Conservation (phyloP, 1,140 invertebrate genomes). For the Heliconius nattereri region DNA sequence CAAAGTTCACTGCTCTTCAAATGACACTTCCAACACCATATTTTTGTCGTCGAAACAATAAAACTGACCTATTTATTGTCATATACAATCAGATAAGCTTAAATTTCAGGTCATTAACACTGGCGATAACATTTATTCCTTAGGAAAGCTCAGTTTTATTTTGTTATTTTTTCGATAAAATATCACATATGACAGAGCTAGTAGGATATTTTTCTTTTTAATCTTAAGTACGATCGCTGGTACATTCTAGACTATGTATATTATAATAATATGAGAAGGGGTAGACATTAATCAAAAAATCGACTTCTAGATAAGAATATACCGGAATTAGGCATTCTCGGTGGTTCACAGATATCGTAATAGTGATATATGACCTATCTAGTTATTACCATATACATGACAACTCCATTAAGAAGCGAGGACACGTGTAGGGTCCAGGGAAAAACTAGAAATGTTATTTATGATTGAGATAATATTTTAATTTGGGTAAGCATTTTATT, state of each 20-base stretch:
- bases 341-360: conserved; percentile 57
- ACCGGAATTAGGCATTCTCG: conserved; percentile 59
- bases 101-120: conserved; percentile 75
- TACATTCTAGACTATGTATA: conserved; percentile 40
- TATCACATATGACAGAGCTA: conserved; percentile 38
- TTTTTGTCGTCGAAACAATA: conserved; percentile 64
- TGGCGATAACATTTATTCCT: conserved; percentile 52
- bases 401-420: conserved; percentile 72
- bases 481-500: conserved; percentile 3
- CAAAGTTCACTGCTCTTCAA: conserved; percentile 58
- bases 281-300: conserved; percentile 69
- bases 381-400: conserved; percentile 76
- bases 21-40: conserved; percentile 60
- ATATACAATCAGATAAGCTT: conserved; percentile 65
- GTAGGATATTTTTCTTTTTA: conserved; percentile 63
- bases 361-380: conserved; percentile 70
- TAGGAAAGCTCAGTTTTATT: conserved; percentile 41
- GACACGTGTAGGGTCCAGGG: conserved; percentile 57
- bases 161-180: conserved; percentile 58
- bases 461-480: conserved; percentile 22
- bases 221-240: conserved; percentile 53
- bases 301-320: conserved; percentile 55
- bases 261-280: background rate
- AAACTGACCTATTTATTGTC: conserved; percentile 76
- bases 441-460: conserved; percentile 31